Percentiles rank a stretch among this genome's conserved stretches.
Conservation (phyloP, 2,113 vertebrate species). For the Natator depressus region DNA sequence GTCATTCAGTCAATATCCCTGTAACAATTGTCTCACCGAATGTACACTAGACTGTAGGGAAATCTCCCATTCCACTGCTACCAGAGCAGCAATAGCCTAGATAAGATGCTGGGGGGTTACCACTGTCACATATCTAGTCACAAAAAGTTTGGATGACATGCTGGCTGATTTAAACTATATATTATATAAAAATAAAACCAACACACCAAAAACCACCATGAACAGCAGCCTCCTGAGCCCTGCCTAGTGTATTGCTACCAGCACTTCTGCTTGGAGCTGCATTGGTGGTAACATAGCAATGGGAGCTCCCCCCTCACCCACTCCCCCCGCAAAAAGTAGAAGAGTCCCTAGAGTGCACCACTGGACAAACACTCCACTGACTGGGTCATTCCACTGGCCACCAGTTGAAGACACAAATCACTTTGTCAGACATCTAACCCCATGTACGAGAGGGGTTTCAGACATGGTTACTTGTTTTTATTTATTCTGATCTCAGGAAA, state of each 20-base stretch:
- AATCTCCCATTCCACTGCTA: not conserved
- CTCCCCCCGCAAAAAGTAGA: not conserved
- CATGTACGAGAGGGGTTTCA: not conserved
- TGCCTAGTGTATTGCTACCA: not conserved
- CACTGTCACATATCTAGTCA: not conserved
- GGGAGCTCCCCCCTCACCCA: not conserved
- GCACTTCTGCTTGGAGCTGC: not conserved
- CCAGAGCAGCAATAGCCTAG: not conserved
- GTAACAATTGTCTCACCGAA: not conserved
- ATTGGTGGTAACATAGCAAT: not conserved
- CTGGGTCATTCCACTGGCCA: not conserved
- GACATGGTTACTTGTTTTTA: not conserved
- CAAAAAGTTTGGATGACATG: not conserved
- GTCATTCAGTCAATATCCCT: not conserved
- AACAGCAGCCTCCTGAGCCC: no score
- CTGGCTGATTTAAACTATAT: no score
- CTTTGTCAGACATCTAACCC: not conserved
- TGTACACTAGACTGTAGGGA: not conserved
- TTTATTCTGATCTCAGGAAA: not conserved
- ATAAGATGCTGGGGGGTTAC: not conserved
- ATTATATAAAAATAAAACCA: no score
- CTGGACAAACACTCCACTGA: not conserved
- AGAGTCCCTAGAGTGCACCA: not conserved
- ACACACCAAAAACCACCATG: no score
- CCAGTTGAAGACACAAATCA: not conserved